Conservation (phyloP, 2,888 invertebrate species). For the Lithophane leautieri region DNA sequence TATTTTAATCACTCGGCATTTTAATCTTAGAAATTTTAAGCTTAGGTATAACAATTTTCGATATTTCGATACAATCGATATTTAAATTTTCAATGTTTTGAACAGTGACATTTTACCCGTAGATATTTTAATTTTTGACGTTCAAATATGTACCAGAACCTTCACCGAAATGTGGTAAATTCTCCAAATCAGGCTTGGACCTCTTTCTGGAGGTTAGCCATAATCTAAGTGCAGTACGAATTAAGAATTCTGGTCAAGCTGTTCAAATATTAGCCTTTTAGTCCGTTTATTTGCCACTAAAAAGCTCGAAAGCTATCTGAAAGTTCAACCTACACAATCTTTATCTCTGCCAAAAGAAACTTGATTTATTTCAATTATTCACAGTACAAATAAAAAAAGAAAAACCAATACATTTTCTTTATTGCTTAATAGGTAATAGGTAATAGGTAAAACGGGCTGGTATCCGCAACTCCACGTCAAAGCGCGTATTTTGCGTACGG, state of each 20-base stretch:
- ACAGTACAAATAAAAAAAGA: constrained; percentile 43
- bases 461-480: too few relatives aligned
- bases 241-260: constrained; percentile 43
- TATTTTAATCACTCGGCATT: too few relatives aligned
- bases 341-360: constrained; percentile 28
- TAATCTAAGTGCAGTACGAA: constrained; percentile 22
- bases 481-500: too few relatives aligned
- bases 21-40: too few relatives aligned
- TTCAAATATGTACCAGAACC: too few relatives aligned
- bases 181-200: neutral
- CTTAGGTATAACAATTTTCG: too few relatives aligned
- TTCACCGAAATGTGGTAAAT: neutral
- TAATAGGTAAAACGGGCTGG: too few relatives aligned
- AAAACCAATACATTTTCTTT: constrained; percentile 45
- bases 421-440: too few relatives aligned
- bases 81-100: too few relatives aligned
- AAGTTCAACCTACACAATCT: constrained; percentile 32
- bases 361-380: constrained; percentile 50
- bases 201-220: neutral
- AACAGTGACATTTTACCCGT: too few relatives aligned
- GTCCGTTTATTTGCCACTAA: constrained; percentile 8
- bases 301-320: constrained; percentile 34
- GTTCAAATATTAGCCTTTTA: constrained; percentile 20
- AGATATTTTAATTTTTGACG: too few relatives aligned
- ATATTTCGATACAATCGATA: too few relatives aligned